A percentile compares a stretch with the other conserved stretches of the same genome.
phyloP scores from a whole-genome alignment of 2,888 invertebrate species.

The Caenorhabditis panamensis region DNA sequence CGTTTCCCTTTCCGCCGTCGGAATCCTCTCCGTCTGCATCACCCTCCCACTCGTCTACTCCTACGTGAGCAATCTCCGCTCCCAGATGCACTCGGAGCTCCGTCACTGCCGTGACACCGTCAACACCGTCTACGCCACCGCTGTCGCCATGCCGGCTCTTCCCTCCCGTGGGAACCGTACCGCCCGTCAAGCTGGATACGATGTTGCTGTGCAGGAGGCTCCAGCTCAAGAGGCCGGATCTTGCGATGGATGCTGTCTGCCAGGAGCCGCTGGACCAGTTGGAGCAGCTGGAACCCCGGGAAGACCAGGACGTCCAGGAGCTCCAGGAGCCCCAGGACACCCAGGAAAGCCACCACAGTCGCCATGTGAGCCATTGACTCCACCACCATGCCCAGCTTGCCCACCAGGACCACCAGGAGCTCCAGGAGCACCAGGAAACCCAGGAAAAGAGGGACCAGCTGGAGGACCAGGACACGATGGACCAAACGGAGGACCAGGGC shows the following conservation, averaged over 20 bases:
- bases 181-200: slow-evolving; percentile 71
- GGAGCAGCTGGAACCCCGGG: slow-evolving; percentile 60
- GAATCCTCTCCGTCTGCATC: slow-evolving; percentile 63
- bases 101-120: slow-evolving; percentile 61
- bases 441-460: slow-evolving; percentile 59
- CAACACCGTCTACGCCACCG: slow-evolving; percentile 60
- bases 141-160: slow-evolving; percentile 60
- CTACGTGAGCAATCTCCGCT: slow-evolving; percentile 57
- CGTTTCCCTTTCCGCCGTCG: slow-evolving; percentile 62
- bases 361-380: slow-evolving; percentile 68
- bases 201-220: slow-evolving; percentile 49
- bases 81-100: slow-evolving; percentile 60
- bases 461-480: slow-evolving; percentile 57
- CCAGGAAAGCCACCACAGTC: slow-evolving; percentile 67
- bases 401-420: slow-evolving; percentile 68
- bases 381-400: slow-evolving; percentile 71
- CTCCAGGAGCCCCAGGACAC: slow-evolving; percentile 69
- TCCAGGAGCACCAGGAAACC: slow-evolving; percentile 68
- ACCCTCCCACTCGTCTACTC: slow-evolving; percentile 62
- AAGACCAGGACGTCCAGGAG: slow-evolving; percentile 64
- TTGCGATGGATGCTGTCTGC: slow-evolving; percentile 62
- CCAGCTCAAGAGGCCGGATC: slow-evolving; percentile 40
- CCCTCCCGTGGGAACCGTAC: slow-evolving; percentile 68
- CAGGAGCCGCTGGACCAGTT: slow-evolving; percentile 61
- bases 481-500: slow-evolving; percentile 46